These are phyloP conservation scores for Tragelaphus strepsiceros DNA, from an alignment of 2,113 vertebrate genomes.

Conservation along the genomic window DNA sequence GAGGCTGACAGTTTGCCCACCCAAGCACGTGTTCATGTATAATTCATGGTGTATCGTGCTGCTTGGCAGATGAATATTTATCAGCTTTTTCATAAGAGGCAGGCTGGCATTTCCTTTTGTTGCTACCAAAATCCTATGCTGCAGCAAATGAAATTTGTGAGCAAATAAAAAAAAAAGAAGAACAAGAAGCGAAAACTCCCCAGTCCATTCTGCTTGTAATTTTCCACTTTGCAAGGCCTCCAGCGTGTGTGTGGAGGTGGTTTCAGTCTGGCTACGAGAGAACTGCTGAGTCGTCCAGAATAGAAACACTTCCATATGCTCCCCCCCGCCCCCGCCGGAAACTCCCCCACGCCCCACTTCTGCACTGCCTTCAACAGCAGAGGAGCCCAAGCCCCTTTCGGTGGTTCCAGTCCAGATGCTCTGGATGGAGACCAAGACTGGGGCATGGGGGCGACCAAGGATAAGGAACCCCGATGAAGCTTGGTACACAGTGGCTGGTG, in stretches of 20 bases:
- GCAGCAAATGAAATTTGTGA: conserved; percentile 55
- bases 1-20: conserved; percentile 66
- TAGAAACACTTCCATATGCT: conserved; percentile 3
- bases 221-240: conserved; percentile 51
- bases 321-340: neutral
- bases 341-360: neutral
- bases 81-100: conserved; percentile 21
- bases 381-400: neutral
- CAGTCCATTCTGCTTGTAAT: conserved; percentile 43
- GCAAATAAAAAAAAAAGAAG: conserved; percentile 36
- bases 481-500: neutral
- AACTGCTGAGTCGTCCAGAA: conserved; percentile 49
- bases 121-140: neutral
- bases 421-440: neutral
- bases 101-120: conserved; percentile 43
- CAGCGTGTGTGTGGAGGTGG: neutral
- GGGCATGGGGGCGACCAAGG: neutral
- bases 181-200: neutral
- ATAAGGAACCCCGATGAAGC: neutral
- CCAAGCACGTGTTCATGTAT: conserved; percentile 69
- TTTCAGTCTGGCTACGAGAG: neutral
- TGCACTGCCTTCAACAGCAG: neutral
- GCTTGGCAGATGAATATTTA: conserved; percentile 42
- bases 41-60: conserved; percentile 67
- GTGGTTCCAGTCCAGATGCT: neutral